Conservation (phyloP, 2,113 vertebrate genomes). For the Platanista minor region DNA sequence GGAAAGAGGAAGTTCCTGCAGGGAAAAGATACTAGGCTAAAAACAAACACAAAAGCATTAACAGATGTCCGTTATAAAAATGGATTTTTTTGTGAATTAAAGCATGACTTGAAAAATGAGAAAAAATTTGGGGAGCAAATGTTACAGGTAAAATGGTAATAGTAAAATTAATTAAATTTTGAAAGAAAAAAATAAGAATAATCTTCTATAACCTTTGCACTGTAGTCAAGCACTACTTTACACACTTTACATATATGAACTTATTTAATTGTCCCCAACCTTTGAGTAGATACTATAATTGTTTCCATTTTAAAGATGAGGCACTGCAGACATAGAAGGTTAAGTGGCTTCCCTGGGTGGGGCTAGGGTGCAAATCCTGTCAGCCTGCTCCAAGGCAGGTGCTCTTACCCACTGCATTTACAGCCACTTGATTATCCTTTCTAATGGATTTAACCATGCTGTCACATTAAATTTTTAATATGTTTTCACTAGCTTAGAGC, state of each 20-base stretch:
- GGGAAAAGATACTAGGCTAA: neutral
- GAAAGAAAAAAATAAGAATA: neutral
- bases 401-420: neutral
- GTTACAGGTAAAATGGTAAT: neutral
- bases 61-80: neutral
- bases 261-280: neutral
- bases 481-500: neutral
- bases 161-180: neutral
- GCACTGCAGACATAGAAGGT: neutral
- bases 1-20: neutral
- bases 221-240: neutral
- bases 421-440: neutral
- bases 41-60: constrained; percentile 8
- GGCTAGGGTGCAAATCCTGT: neutral
- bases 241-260: neutral
- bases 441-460: neutral
- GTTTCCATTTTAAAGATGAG: constrained; percentile 4
- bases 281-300: neutral
- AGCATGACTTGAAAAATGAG: neutral
- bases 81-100: neutral
- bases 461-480: neutral
- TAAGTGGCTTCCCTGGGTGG: neutral
- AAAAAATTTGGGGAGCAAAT: neutral
- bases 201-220: neutral
- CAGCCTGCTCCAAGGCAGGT: neutral